Conservation (phyloP, 2,888 invertebrate genomes). For the Volucella bombylans region DNA sequence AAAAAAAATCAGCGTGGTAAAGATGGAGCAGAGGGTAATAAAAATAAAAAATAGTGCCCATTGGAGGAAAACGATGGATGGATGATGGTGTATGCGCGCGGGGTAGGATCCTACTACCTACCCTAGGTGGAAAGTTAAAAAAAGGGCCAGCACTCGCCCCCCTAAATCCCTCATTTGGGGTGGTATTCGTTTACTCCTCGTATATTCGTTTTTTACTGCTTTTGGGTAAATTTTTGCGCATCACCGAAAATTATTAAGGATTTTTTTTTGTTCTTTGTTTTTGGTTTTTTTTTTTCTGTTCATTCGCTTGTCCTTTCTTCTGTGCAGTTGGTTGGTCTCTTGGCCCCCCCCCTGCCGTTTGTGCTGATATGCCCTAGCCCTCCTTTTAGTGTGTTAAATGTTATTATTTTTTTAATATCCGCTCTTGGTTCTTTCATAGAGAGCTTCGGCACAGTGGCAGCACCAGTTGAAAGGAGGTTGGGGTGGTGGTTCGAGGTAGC, state of each 20-base stretch:
- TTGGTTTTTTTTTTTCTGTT: constrained; percentile 22
- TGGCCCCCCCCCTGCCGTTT: constrained; percentile 28
- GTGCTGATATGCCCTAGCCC: constrained; percentile 39
- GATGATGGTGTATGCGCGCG: constrained; percentile 1
- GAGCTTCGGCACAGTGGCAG: constrained; percentile 34
- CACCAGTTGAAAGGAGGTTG: not conserved
- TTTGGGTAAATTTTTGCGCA: constrained; percentile 73
- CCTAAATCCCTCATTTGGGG: constrained; percentile 48
- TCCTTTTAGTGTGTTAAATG: constrained; percentile 70
- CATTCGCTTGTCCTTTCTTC: constrained; percentile 44
- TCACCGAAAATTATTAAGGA: constrained; percentile 74
- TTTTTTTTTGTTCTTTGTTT: constrained; percentile 43
- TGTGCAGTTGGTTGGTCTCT: constrained; percentile 12
- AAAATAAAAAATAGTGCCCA: constrained; percentile 73
- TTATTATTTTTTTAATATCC: constrained; percentile 74
- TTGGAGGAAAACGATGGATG: constrained; percentile 27
- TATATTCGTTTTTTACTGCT: constrained; percentile 64
- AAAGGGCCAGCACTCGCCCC: constrained; percentile 44
- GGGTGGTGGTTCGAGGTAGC: constrained; percentile 3
- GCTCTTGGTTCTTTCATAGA: constrained; percentile 65
- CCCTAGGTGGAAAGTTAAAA: constrained; percentile 65
- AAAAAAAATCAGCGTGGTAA: constrained; percentile 16
- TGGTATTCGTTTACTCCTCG: constrained; percentile 19
- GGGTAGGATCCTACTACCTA: constrained; percentile 20
- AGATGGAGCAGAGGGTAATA: constrained; percentile 64